These are phyloP conservation scores for Pinna nobilis DNA, from an alignment of 1,140 invertebrate genomes.

Conservation along the genomic window DNA sequence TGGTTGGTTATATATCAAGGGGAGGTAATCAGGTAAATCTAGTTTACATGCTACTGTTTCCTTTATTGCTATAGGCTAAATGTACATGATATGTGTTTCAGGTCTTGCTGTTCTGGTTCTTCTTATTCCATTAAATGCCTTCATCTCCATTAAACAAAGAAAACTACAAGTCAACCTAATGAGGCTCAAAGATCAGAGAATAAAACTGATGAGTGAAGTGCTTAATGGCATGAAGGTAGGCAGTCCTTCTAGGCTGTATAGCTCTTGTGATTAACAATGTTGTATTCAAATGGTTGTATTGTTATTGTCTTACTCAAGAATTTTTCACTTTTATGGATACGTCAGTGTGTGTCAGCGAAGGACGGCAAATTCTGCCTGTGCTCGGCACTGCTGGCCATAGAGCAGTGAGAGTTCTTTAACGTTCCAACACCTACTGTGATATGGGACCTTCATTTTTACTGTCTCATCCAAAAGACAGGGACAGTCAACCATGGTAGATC, in stretches of 20 bases:
- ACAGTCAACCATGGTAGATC: no score
- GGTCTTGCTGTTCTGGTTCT: constrained; percentile 71
- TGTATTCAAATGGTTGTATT: neutral
- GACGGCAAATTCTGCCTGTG: no score
- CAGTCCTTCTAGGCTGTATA: neutral
- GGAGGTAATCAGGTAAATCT: neutral
- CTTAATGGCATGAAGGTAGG: constrained; percentile 78
- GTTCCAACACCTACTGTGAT: no score
- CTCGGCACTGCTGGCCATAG: no score
- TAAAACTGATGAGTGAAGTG: constrained; percentile 75
- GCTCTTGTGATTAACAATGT: neutral
- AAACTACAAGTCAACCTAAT: constrained; percentile 77
- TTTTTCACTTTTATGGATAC: no score
- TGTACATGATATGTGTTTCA: constrained; percentile 8
- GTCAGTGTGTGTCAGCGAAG: no score
- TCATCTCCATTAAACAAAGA: constrained; percentile 85
- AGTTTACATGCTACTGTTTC: no score
- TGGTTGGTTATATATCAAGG: neutral
- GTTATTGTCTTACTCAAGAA: no score
- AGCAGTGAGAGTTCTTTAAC: no score
- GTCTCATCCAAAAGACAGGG: no score
- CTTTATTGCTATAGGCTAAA: no score
- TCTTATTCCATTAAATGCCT: constrained; percentile 82
- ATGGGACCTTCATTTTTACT: no score
- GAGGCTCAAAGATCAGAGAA: constrained; percentile 78